Percentiles rank a stretch among this genome's conserved stretches.
Conservation (phyloP, 2,113 vertebrate genomes). For the Monarcha castaneiventris region DNA sequence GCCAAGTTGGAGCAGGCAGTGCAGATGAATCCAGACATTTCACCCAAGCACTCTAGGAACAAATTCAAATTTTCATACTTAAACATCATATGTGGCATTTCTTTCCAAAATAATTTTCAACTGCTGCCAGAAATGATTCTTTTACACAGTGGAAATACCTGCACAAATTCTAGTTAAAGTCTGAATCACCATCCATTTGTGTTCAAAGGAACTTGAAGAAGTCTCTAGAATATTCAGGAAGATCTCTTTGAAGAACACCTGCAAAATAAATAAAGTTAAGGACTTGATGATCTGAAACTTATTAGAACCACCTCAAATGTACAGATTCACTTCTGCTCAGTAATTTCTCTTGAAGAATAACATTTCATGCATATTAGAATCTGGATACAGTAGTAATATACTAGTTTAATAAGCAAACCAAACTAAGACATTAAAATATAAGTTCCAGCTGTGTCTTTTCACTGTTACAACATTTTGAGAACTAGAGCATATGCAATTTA, state of each 20-base stretch:
- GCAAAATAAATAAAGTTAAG: constrained; percentile 3
- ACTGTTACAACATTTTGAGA: not conserved
- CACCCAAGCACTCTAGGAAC: not conserved
- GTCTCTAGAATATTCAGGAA: constrained; percentile 98
- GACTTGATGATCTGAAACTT: not conserved
- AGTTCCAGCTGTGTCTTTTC: not conserved
- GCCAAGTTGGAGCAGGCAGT: not conserved
- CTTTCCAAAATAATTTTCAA: not conserved
- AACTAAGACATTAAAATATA: not conserved
- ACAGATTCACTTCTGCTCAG: not conserved
- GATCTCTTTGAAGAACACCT: constrained; percentile 99
- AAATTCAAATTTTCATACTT: not conserved
- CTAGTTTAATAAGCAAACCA: not conserved
- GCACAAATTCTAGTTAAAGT: constrained; percentile 97
- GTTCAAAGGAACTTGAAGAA: constrained; percentile 95
- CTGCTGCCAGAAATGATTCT: not conserved
- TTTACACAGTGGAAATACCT: constrained; percentile 73
- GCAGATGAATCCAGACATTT: not conserved
- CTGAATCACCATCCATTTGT: constrained; percentile 99
- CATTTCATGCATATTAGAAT: not conserved
- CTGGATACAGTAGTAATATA: not conserved
- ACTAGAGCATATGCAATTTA: not conserved
- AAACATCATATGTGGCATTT: not conserved
- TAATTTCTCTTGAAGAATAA: not conserved
- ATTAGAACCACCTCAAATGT: not conserved